These are phyloP conservation scores for Panzeria rudis DNA, from an alignment of 2,888 invertebrate genomes.

Conservation along the genomic window DNA sequence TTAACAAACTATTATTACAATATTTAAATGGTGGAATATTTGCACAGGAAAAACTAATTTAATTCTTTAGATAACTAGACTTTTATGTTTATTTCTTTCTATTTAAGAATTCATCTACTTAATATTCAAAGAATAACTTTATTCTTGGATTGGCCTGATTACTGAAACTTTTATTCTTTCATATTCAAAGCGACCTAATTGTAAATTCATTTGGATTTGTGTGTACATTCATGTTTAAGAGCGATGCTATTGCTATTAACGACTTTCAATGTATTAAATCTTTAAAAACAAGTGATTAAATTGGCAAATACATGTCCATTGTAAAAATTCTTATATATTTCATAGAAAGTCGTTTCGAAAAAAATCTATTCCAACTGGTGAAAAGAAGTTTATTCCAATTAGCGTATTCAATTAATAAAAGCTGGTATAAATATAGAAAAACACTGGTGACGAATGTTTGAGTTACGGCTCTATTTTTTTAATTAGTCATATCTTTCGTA, in stretches of 20 bases:
- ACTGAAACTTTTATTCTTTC: background rate
- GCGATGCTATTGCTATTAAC: background rate
- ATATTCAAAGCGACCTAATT: constrained; percentile 43
- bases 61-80: background rate
- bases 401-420: no score
- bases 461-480: no score
- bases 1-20: background rate
- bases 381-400: background rate
- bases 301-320: no score
- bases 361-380: no score
- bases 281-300: background rate
- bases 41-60: constrained; percentile 1
- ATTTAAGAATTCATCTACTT: background rate
- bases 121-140: constrained; percentile 29
- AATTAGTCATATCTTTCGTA: no score
- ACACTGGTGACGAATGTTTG: no score
- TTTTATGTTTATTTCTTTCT: constrained; percentile 2
- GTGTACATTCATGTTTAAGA: background rate
- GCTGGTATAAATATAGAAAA: no score
- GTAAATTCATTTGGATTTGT: background rate
- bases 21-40: background rate
- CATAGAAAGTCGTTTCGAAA: no score
- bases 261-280: constrained; percentile 28
- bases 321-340: no score
- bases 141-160: constrained; percentile 49